A percentile compares a stretch with the other conserved stretches of the same genome.
Conservation (phyloP, 2,888 invertebrate genomes). For the Xylota sylvarum region DNA sequence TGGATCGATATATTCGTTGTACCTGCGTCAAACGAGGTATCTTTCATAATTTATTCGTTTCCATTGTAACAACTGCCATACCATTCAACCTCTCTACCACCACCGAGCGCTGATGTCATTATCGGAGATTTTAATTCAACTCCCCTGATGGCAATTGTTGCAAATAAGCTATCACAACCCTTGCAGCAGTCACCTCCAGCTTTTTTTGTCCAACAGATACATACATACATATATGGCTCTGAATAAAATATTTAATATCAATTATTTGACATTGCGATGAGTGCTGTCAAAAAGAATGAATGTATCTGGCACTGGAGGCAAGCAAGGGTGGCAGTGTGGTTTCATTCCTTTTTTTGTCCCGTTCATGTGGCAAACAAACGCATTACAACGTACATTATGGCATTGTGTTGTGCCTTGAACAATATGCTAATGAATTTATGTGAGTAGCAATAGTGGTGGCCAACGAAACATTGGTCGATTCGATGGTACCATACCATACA, state of each 20-base stretch:
- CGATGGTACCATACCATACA: no score
- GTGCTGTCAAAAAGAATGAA: constrained; percentile 48
- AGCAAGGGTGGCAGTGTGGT: constrained; percentile 25
- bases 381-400: constrained; percentile 64
- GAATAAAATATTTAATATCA: constrained; percentile 76
- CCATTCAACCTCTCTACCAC: constrained; percentile 11
- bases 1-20: constrained; percentile 51
- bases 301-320: background rate
- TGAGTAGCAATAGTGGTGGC: constrained; percentile 23
- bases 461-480: constrained; percentile 33
- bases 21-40: constrained; percentile 34
- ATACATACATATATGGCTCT: constrained; percentile 14
- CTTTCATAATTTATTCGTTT: constrained; percentile 69
- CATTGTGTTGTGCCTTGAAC: constrained; percentile 60
- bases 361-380: constrained; percentile 60
- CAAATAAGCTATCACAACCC: constrained; percentile 76
- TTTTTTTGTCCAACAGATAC: constrained; percentile 15
- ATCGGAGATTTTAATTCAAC: constrained; percentile 65
- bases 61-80: constrained; percentile 26
- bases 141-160: constrained; percentile 65
- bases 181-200: constrained; percentile 34
- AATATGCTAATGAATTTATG: constrained; percentile 76
- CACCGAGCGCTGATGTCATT: constrained; percentile 44
- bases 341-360: constrained; percentile 33
- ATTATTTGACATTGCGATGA: constrained; percentile 69